Conservation (phyloP, 2,113 vertebrate genomes). For the Bambusicola thoracicus region DNA sequence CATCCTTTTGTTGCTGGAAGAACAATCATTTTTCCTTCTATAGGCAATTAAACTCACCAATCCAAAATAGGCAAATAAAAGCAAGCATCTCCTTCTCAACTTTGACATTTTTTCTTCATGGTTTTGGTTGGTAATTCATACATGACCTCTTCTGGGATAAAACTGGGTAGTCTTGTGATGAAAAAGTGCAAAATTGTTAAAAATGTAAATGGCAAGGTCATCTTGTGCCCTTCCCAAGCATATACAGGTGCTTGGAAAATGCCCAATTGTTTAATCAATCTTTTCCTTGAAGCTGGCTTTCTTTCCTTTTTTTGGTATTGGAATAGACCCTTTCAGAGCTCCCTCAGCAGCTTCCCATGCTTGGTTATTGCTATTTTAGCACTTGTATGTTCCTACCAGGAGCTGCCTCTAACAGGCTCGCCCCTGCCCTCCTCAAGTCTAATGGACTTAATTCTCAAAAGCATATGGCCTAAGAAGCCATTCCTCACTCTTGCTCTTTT, state of each 20-base stretch:
- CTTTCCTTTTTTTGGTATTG: background rate
- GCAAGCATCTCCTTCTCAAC: background rate
- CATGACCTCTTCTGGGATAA: background rate
- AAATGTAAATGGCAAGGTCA: background rate
- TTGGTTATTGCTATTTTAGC: background rate
- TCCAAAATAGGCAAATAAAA: background rate
- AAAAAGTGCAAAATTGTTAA: background rate
- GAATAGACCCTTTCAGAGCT: background rate
- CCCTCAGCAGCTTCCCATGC: background rate
- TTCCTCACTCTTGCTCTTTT: background rate
- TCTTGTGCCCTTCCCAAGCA: background rate
- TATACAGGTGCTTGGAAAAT: background rate
- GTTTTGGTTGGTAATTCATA: background rate
- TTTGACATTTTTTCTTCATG: background rate
- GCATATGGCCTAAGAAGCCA: background rate
- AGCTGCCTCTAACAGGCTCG: background rate
- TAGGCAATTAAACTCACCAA: background rate
- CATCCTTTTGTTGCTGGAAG: background rate
- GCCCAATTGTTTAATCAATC: background rate
- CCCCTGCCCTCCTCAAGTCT: background rate
- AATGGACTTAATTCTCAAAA: background rate
- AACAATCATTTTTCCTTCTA: background rate
- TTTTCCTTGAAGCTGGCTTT: background rate
- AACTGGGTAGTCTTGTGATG: background rate
- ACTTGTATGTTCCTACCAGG: background rate